These are phyloP conservation scores for Hedychridium roseum DNA, from an alignment of 2,888 invertebrate genomes.

Conservation along the genomic window DNA sequence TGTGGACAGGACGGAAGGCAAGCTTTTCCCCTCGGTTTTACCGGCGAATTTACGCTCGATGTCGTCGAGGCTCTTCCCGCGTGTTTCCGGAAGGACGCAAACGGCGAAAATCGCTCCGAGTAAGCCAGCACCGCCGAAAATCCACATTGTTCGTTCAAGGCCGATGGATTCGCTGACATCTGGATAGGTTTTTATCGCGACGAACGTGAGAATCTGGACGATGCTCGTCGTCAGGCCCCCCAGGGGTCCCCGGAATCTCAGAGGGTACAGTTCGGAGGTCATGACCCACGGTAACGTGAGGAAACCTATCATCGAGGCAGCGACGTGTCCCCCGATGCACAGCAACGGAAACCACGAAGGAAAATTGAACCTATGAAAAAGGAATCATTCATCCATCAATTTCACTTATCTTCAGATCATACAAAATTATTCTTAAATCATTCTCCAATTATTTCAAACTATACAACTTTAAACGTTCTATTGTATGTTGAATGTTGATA, in stretches of 20 bases:
- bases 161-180: constrained; percentile 68
- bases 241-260: constrained; percentile 74
- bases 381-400: too few relatives aligned
- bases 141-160: constrained; percentile 72
- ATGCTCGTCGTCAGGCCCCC: constrained; percentile 76
- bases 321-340: constrained; percentile 74
- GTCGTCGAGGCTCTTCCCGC: constrained; percentile 73
- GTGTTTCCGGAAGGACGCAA: constrained; percentile 74
- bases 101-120: constrained; percentile 71
- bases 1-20: constrained; percentile 17
- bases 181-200: constrained; percentile 76
- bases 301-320: constrained; percentile 78
- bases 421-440: too few relatives aligned
- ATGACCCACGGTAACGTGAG: constrained; percentile 79
- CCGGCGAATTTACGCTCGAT: constrained; percentile 72
- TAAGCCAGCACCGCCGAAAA: constrained; percentile 70
- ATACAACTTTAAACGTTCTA: too few relatives aligned
- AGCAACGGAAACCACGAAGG: constrained; percentile 66
- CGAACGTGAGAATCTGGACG: constrained; percentile 75
- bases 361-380: constrained; percentile 35
- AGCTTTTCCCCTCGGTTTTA: constrained; percentile 34
- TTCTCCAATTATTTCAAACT: too few relatives aligned
- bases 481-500: too few relatives aligned
- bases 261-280: constrained; percentile 77
- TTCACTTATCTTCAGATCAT: too few relatives aligned